Evolutionary conservation across 2,797 vertebrate species (phyloP).

Genomic region (Ctenochaetus hawaiiensis): DNA sequence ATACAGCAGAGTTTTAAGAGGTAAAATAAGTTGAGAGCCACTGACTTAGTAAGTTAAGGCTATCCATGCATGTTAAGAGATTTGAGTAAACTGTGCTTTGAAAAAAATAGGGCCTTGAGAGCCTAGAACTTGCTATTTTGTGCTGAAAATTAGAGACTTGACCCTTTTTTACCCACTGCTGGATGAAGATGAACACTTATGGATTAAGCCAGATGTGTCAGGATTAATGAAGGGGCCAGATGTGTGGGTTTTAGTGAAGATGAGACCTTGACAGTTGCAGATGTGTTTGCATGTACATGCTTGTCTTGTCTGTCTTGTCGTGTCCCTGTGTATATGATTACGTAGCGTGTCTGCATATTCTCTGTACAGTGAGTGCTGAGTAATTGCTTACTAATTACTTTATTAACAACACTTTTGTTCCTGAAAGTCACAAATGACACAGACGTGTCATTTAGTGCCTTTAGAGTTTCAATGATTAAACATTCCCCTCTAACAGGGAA

Average conservation of each 20-base stretch:
- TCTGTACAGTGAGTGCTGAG: conserved; percentile 44
- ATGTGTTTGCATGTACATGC: conserved; percentile 25
- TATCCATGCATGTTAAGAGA: neutral
- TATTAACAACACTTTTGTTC: conserved; percentile 72
- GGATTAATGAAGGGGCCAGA: neutral
- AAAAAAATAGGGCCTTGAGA: neutral
- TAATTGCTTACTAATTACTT: conserved; percentile 74
- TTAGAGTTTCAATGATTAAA: conserved; percentile 70
- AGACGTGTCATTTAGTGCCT: conserved; percentile 69
- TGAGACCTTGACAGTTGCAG: neutral
- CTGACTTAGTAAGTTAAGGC: neutral
- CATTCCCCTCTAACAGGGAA: conserved; percentile 46
- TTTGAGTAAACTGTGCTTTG: neutral
- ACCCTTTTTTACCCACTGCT: neutral
- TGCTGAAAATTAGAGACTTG: neutral
- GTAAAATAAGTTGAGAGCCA: neutral
- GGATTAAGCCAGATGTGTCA: neutral
- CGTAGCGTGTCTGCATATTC: conserved; percentile 2
- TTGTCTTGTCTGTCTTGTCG: neutral
- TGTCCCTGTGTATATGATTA: conserved; percentile 22
- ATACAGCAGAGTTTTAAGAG: neutral
- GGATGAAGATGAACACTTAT: conserved; percentile 6
- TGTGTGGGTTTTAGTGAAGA: neutral
- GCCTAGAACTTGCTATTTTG: neutral
- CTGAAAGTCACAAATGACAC: conserved; percentile 71